Evolutionary conservation across 2,113 vertebrate species (phyloP).

Genomic region (Scartelaos histophorus): DNA sequence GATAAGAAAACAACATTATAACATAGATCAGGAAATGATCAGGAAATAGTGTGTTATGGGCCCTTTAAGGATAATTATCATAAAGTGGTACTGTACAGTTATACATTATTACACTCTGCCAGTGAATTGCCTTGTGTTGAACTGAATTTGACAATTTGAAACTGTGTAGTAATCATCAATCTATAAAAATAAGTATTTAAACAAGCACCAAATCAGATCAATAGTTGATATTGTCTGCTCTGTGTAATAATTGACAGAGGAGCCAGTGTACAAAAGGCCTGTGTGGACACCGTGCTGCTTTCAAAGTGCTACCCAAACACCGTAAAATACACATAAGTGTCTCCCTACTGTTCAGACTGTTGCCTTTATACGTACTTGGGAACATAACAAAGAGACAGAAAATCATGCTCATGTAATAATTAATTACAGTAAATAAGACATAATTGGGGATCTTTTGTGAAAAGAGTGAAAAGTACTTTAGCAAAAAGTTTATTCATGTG

Average conservation of each 20-base stretch:
- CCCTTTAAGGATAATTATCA: too few species aligned
- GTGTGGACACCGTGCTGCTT: conserved; percentile 18
- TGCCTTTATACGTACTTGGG: too few species aligned
- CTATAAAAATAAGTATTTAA: neutral
- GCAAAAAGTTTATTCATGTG: too few species aligned
- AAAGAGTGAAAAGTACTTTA: too few species aligned
- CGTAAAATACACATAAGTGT: conserved; percentile 42
- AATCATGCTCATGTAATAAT: conserved; percentile 17
- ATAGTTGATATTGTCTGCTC: neutral
- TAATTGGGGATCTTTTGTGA: too few species aligned
- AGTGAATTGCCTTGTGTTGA: too few species aligned
- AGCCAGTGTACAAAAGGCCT: conserved; percentile 21
- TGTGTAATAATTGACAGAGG: conserved; percentile 27
- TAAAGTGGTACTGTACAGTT: too few species aligned
- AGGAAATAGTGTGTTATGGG: too few species aligned
- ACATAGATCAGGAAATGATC: too few species aligned
- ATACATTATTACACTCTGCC: too few species aligned
- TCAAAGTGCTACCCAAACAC: conserved; percentile 42
- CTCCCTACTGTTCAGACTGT: conserved; percentile 47
- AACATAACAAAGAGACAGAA: too few species aligned
- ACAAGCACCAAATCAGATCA: neutral
- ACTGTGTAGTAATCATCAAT: neutral
- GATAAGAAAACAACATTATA: too few species aligned
- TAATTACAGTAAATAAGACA: neutral
- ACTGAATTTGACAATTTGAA: neutral